A percentile compares a stretch with the other conserved stretches of the same genome.
These are phyloP conservation scores for Melanotus villosus DNA, from an alignment of 2,888 invertebrate genomes.

Conservation along the genomic window DNA sequence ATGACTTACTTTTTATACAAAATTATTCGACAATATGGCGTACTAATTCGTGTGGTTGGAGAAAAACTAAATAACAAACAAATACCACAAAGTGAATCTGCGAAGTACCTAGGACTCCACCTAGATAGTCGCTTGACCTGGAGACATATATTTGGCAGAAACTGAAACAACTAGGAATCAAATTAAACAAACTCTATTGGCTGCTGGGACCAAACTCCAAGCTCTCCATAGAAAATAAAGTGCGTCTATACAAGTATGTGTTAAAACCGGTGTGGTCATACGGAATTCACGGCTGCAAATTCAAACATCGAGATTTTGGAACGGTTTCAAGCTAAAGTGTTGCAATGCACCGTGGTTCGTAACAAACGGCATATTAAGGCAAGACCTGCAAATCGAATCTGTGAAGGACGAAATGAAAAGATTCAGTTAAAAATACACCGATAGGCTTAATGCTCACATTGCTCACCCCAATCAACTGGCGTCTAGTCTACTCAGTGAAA, in stretches of 20 bases:
- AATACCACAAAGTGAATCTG: too few relatives aligned
- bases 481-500: not conserved
- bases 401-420: not conserved
- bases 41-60: too few relatives aligned
- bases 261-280: conserved; percentile 13
- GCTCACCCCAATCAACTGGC: conserved; percentile 4
- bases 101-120: too few relatives aligned
- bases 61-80: too few relatives aligned
- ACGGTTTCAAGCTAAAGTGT: not conserved
- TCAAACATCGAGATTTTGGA: conserved; percentile 11
- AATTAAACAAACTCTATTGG: conserved; percentile 1
- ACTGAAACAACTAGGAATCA: not conserved
- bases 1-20: too few relatives aligned
- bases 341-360: not conserved
- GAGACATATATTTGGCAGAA: too few relatives aligned
- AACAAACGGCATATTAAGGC: not conserved
- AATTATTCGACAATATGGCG: too few relatives aligned
- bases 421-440: conserved; percentile 3
- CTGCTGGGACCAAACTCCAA: conserved; percentile 10
- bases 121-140: too few relatives aligned
- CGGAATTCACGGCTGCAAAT: not conserved
- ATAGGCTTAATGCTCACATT: not conserved
- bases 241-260: conserved; percentile 13
- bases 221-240: conserved; percentile 14
- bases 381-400: conserved; percentile 6